These are phyloP conservation scores for Drosophila pandora DNA, from an alignment of 1,140 invertebrate species.

Conservation along the genomic window DNA sequence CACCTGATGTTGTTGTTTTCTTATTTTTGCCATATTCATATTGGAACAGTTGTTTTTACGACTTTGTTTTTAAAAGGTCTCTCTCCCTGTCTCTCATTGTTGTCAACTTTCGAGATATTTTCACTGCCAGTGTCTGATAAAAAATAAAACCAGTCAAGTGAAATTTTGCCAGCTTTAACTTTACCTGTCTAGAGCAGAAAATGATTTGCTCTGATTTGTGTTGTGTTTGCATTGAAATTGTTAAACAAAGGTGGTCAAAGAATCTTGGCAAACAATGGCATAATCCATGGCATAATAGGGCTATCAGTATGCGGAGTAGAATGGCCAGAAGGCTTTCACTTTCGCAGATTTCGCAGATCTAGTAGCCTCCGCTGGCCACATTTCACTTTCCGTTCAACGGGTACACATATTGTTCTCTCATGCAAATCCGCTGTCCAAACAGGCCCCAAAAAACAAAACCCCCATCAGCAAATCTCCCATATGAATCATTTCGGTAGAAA, in stretches of 20 bases:
- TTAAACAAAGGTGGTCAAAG: slow-evolving; percentile 14
- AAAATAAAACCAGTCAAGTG: slow-evolving; percentile 27
- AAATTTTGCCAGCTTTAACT: slow-evolving; percentile 12
- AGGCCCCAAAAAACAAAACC: slow-evolving; percentile 28
- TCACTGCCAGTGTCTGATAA: slow-evolving; percentile 39
- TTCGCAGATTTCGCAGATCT: slow-evolving; percentile 40
- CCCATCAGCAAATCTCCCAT: slow-evolving; percentile 47
- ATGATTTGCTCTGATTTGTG: slow-evolving; percentile 44
- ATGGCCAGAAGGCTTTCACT: slow-evolving; percentile 60
- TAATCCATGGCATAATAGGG: slow-evolving; percentile 31
- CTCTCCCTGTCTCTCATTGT: slow-evolving; percentile 22
- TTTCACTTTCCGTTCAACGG: slow-evolving; percentile 65
- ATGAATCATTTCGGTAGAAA: slow-evolving; percentile 78
- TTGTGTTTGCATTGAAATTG: slow-evolving; percentile 4
- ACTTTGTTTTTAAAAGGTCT: slow-evolving; percentile 42
- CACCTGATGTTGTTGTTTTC: slow-evolving; percentile 34
- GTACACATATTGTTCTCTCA: slow-evolving; percentile 59
- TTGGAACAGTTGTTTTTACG: slow-evolving; percentile 70
- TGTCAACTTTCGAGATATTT: slow-evolving; percentile 37
- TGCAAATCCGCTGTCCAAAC: slow-evolving; percentile 53
- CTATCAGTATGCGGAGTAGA: slow-evolving; percentile 24
- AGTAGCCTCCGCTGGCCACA: slow-evolving; percentile 4
- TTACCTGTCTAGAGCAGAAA: slow-evolving; percentile 24
- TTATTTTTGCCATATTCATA: slow-evolving; percentile 53
- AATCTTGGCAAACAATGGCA: slow-evolving; percentile 24